phyloP scores from a whole-genome alignment of 2,797 vertebrate species.

The Heteromormyrus szaboi region DNA sequence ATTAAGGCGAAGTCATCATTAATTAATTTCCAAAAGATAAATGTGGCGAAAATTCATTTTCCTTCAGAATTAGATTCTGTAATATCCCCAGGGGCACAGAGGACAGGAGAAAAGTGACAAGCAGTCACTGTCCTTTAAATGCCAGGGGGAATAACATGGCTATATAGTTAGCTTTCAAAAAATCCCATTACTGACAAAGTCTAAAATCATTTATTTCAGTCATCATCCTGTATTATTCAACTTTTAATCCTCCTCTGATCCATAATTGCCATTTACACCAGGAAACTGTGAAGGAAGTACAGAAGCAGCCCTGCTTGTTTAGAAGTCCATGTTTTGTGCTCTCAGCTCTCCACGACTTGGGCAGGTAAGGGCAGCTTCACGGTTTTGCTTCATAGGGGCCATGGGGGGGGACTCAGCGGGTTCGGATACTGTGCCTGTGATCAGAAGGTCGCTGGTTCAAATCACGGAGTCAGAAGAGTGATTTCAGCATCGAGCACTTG shows the following conservation, averaged over 20 bases:
- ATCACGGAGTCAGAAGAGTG: not conserved
- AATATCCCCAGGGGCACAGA: not conserved
- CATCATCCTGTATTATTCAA: not conserved
- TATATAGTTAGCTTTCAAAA: constrained; percentile 11
- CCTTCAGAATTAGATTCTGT: constrained; percentile 12
- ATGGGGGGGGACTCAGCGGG: not conserved
- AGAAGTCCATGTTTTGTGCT: not conserved
- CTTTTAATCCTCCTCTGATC: constrained; percentile 8
- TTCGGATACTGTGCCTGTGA: not conserved
- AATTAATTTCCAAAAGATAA: constrained; percentile 20
- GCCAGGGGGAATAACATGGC: constrained; percentile 8
- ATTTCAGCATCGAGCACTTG: not conserved
- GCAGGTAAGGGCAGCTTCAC: not conserved
- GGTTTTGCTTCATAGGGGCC: not conserved
- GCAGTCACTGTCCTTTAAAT: not conserved
- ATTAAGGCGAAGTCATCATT: constrained; percentile 22
- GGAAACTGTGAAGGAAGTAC: not conserved
- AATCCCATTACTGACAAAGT: constrained; percentile 19
- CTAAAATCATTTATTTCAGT: constrained; percentile 15
- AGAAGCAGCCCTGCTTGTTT: not conserved
- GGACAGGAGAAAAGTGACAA: not conserved
- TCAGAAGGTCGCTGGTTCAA: not conserved
- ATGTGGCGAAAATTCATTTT: constrained; percentile 12
- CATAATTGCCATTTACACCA: constrained; percentile 8
- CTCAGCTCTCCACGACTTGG: not conserved